Base-by-base conservation (phyloP, 2,888 invertebrate species). In the Ditula angustiorana region DNA sequence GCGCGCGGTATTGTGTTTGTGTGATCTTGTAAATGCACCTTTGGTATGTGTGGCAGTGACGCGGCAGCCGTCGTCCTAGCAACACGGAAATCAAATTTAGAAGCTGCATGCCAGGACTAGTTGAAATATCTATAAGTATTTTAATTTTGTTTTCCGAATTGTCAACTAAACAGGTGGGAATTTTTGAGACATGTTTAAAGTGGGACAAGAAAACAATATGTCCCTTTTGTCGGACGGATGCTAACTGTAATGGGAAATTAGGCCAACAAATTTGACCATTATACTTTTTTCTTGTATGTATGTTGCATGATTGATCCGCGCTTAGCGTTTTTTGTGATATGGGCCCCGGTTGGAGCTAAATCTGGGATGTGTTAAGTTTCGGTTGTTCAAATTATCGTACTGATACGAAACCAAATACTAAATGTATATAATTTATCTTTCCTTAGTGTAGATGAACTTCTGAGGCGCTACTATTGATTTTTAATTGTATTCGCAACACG, bases 321-420 rank as follows among this genome's bases (percentile, higher is more conserved):
- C 23, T 46, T 46, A 23, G 46, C 46, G 19, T 30, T 56, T 33
- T 55, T 55, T 37, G 37, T 55, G 55, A 55, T 41, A 37, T 5
- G 37, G 35, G 37, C 26, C 37, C 55, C 24, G 11, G 24, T 37
- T 13, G 10, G 37, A 35, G 13, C 37, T n/a, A 37, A 37, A 55
- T 35, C 28, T 35, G 10, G n/a, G 23, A 23, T 41, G 37, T 55
- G 19, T n/a, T n/a, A n/a, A 16, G 11, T 46, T 46, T 46, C 11
- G 46, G 46, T 50, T 19, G 30, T 50, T 30, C 8, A 49, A 49
- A 49, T 49, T 16, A 13, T 26, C 5, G 74, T 72, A 70, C 70
- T 72, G 71, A 75, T 69, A 55, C 69, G 64, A 83, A 77, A 81
- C 83, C 82, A 83, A 84, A 83, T 77, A 82, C 70, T 81, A 79